These are phyloP conservation scores for Saxidomus purpurata DNA, from an alignment of 1,140 invertebrate species.

Conservation along the genomic window DNA sequence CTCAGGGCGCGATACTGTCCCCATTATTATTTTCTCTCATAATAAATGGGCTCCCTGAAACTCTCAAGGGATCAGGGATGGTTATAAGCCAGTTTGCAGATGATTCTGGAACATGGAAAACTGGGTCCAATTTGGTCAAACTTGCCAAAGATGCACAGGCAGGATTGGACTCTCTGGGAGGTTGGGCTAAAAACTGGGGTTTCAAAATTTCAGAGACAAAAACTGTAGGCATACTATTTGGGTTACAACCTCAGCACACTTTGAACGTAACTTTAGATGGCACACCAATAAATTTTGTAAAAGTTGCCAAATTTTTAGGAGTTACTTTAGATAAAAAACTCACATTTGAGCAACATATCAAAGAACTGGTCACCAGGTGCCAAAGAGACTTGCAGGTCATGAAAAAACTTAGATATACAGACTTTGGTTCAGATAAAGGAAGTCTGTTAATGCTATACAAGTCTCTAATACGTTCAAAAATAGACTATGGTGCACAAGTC, in stretches of 20 bases:
- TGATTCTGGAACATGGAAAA: too few species aligned
- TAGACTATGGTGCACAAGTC: conserved; percentile 29
- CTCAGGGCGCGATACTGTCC: neutral
- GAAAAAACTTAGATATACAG: neutral
- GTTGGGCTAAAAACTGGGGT: conserved; percentile 20
- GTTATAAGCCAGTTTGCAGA: too few species aligned
- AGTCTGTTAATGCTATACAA: neutral
- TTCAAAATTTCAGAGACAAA: conserved; percentile 53
- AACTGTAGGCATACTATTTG: conserved; percentile 50
- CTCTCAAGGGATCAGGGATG: neutral
- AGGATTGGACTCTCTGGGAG: neutral
- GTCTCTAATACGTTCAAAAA: conserved; percentile 16
- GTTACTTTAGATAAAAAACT: conserved; percentile 3
- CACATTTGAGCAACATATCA: conserved; percentile 27
- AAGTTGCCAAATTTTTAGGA: neutral
- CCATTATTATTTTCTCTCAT: conserved; percentile 2
- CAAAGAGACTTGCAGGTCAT: neutral
- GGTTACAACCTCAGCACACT: neutral
- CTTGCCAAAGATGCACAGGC: neutral
- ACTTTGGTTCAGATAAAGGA: conserved; percentile 12
- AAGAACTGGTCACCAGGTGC: conserved; percentile 20
- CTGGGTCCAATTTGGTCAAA: too few species aligned
- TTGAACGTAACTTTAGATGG: neutral
- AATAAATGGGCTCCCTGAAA: conserved; percentile 20
- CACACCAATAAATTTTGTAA: neutral